These are phyloP conservation scores for Cephalopachus bancanus DNA, from an alignment of 2,797 vertebrate genomes.

Conservation along the genomic window DNA sequence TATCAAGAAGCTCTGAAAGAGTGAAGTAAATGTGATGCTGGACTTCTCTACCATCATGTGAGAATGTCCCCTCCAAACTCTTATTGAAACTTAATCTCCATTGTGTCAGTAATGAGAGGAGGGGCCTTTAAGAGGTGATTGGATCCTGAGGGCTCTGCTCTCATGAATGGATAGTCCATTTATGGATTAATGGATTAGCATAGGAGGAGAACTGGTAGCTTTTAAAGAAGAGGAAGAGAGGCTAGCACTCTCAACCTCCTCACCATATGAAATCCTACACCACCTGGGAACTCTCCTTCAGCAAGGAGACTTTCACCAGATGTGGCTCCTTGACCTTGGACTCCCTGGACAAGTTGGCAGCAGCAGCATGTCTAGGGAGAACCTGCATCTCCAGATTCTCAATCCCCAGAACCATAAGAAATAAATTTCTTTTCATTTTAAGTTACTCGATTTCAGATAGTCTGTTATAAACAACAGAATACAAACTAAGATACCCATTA, in stretches of 20 bases:
- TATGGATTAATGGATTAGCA: background rate
- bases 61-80: background rate
- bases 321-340: background rate
- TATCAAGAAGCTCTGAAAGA: background rate
- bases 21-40: background rate
- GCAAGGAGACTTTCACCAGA: background rate
- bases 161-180: background rate
- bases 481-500: background rate
- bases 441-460: background rate
- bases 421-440: background rate
- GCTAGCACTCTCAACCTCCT: background rate
- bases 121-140: background rate
- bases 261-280: background rate
- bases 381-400: background rate
- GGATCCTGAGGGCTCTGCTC: background rate
- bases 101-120: background rate
- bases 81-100: background rate
- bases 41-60: background rate
- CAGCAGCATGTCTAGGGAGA: no score
- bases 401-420: background rate
- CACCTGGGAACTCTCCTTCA: background rate
- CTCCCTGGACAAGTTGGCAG: background rate
- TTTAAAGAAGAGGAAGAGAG: background rate
- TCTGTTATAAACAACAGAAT: background rate
- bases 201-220: background rate